Evolutionary conservation across 2,113 vertebrate species (phyloP).

Genomic region (Arvicanthis niloticus): DNA sequence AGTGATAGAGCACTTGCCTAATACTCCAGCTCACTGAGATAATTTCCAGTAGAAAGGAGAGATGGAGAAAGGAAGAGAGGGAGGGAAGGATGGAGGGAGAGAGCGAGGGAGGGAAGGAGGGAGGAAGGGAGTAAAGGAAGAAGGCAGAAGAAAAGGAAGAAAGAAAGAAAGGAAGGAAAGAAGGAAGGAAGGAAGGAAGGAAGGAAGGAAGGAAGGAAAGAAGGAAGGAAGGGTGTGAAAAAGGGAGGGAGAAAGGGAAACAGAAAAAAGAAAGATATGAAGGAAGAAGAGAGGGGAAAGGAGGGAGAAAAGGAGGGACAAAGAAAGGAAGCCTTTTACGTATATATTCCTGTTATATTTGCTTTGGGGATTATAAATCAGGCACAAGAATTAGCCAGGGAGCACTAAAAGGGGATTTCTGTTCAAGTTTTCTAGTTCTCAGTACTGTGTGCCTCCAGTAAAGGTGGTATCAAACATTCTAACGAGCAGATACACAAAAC

Average conservation of each 20-base stretch:
- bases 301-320: too few species aligned
- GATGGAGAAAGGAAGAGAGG: rapidly evolving
- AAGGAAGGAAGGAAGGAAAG: rapidly evolving
- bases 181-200: rapidly evolving
- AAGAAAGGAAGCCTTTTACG: neutral
- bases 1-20: neutral
- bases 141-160: rapidly evolving
- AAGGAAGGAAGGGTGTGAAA: too few species aligned
- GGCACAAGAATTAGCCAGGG: neutral
- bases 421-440: slow-evolving; percentile 18
- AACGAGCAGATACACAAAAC: neutral
- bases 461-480: neutral
- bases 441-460: neutral
- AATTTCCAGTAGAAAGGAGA: neutral
- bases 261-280: rapidly evolving
- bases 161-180: rapidly evolving
- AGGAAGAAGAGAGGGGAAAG: too few species aligned
- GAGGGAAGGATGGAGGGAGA: rapidly evolving
- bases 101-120: neutral
- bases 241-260: too few species aligned
- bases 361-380: neutral
- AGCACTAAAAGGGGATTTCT: neutral
- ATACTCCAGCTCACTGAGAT: neutral
- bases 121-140: rapidly evolving
- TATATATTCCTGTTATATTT: neutral